These are phyloP conservation scores for Diuraphis noxia DNA, from an alignment of 1,140 invertebrate genomes.

Conservation along the genomic window DNA sequence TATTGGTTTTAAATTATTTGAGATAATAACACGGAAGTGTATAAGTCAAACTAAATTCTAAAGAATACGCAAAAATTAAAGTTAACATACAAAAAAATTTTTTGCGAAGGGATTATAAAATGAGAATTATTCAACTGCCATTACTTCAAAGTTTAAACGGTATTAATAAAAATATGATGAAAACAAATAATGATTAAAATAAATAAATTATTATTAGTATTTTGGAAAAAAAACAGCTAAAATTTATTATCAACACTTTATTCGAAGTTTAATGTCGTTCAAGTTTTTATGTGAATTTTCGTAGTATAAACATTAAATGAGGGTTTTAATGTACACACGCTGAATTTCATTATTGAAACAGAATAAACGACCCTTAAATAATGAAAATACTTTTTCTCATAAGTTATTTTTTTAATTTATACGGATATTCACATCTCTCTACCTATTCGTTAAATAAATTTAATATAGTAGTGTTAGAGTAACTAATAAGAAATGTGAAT, in stretches of 20 bases:
- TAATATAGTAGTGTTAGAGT: not conserved
- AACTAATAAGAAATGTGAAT: not conserved
- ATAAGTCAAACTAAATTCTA: not conserved
- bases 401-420: not conserved
- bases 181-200: not conserved
- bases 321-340: not conserved
- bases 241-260: constrained; percentile 2
- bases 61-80: not conserved
- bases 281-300: not conserved
- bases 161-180: not conserved
- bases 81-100: not conserved
- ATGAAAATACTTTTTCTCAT: not conserved
- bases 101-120: not conserved
- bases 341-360: constrained; percentile 5
- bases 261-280: not conserved
- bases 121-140: not conserved
- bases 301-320: not conserved
- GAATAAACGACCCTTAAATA: not conserved
- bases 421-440: not conserved
- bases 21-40: not conserved
- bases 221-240: not conserved
- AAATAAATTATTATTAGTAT: not conserved
- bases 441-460: not conserved
- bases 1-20: not conserved
- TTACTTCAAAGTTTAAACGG: not conserved